These are phyloP conservation scores for Cassiopea andromeda DNA, from an alignment of 30 jellyfish, hydroid and myxozoan species.

Conservation along the genomic window DNA sequence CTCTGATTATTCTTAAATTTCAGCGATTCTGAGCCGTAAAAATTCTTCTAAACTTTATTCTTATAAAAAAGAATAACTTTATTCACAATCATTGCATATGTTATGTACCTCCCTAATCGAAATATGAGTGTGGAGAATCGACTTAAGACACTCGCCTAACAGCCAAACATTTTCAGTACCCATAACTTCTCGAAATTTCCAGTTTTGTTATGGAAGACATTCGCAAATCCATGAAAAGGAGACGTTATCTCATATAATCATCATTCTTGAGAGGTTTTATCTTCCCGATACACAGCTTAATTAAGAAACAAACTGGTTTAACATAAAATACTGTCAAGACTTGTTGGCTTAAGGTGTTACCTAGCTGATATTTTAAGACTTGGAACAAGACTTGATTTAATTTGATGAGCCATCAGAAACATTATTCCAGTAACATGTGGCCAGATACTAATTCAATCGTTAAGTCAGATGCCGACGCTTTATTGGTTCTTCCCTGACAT, in stretches of 20 bases:
- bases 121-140: no score
- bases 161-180: background rate
- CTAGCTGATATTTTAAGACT: background rate
- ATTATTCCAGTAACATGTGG: background rate
- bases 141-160: background rate
- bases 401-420: background rate
- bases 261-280: background rate
- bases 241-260: no score
- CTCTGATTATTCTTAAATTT: no score
- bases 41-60: no score
- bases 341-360: background rate
- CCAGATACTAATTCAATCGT: background rate
- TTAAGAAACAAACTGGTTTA: background rate
- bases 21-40: no score
- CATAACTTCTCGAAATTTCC: background rate
- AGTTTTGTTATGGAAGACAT: no score
- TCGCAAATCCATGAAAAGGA: no score
- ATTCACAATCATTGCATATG: no score
- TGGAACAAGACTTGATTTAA: background rate
- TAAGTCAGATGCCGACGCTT: background rate
- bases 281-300: background rate
- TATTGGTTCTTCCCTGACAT: background rate
- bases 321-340: background rate
- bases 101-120: no score
- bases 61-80: no score